Base-by-base conservation (phyloP, 2,888 invertebrate genomes). In the Agrochola lota region DNA sequence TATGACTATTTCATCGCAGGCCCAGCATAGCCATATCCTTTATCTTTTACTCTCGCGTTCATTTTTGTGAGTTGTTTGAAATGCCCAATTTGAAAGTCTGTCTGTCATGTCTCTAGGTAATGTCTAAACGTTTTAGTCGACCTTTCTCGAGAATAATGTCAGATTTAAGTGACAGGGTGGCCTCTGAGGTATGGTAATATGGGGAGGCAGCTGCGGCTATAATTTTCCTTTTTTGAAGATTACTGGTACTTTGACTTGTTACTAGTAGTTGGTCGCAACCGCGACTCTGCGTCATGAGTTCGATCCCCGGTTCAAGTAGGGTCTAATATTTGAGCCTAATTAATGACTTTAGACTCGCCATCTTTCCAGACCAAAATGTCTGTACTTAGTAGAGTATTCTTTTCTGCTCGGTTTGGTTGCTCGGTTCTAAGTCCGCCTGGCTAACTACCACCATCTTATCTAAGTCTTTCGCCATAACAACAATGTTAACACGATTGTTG, bases 1-100 rank as follows among this genome's bases (percentile, higher is more conserved):
- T 86, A 87, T 82, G 85, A 83, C 70, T 67, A 75, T 81, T 74
- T 82, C 81, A 80, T 86, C 73, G 71, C 15, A 30, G n/a, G 64
- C 60, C 70, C 60, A 43, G 30, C 46, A 11, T 17, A 59, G 49
- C 72, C 81, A 64, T 77, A 83, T 75, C 74, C 66, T 76, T 49
- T 75, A 69, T 74, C 52, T 83, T 78, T 76, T 57, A 77, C 68
- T 59, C 66, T 77, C 74, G 71, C 71, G 43, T 85, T 77, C 71
- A 71, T 85, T 87, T 86, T 81, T 84, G 63, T 74, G 71, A 63
- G 64, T 63, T 30, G 68, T 68, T 71, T n/a, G n/a, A n/a, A n/a
- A n/a, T n/a, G n/a, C 76, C 71, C 43, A 78, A 84, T 84, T 83
- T 87, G 66, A 72, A 81, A 84, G 74, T 82, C 84, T 69, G 71